phyloP scores from a whole-genome alignment of 2,797 vertebrate species.

The Lemur catta region DNA sequence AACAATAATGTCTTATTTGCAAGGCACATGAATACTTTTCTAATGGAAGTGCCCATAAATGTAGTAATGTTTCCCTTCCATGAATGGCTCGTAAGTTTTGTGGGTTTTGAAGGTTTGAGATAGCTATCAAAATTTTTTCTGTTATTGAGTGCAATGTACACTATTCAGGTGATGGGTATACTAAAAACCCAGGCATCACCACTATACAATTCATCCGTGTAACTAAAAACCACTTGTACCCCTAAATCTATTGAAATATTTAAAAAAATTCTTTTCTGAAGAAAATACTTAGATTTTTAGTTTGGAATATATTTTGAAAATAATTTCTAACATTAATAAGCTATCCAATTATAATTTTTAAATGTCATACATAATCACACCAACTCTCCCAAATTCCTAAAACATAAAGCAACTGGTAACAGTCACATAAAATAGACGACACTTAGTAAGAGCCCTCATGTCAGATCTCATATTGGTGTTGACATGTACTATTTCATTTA shows the following conservation, averaged over 20 bases:
- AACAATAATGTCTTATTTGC: background rate
- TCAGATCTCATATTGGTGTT: background rate
- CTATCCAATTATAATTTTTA: background rate
- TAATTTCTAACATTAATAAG: background rate
- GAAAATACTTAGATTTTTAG: slow-evolving; percentile 6
- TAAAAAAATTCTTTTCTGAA: background rate
- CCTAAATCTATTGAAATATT: background rate
- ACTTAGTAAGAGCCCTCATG: background rate
- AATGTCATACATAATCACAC: background rate
- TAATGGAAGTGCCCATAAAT: background rate
- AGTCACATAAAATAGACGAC: background rate
- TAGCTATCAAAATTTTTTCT: background rate
- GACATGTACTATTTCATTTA: background rate
- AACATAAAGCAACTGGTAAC: background rate
- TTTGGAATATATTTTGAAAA: background rate
- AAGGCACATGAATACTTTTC: background rate
- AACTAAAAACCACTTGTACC: background rate
- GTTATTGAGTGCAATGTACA: background rate
- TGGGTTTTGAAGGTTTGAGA: background rate
- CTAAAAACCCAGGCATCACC: background rate
- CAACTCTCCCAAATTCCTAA: background rate
- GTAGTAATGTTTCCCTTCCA: background rate
- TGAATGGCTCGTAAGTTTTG: background rate
- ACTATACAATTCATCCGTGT: background rate
- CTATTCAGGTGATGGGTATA: background rate